Evolutionary conservation across 2,888 invertebrate species (phyloP).

Genomic region (Geotrupes spiniger): DNA sequence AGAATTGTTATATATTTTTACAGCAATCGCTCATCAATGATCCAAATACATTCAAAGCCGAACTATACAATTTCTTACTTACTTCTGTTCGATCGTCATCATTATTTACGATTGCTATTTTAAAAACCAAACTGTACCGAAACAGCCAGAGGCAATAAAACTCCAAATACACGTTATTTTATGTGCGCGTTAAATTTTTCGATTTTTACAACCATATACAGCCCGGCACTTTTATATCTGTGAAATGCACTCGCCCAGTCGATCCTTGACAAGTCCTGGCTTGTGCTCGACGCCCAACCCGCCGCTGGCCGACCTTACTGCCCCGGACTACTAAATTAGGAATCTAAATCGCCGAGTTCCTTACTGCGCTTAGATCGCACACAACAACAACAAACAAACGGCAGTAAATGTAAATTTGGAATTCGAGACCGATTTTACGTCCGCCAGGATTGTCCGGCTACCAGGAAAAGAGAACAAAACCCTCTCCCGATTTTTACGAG

Average conservation of each 20-base stretch:
- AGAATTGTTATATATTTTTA: too few species aligned
- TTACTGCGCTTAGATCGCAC: constrained; percentile 6
- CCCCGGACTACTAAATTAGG: constrained; percentile 4
- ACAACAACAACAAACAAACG: constrained; percentile 24
- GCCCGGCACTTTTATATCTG: constrained; percentile 9
- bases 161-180: constrained; percentile 24
- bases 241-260: background rate
- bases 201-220: constrained; percentile 21
- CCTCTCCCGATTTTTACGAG: constrained; percentile 3
- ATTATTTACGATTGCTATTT: too few species aligned
- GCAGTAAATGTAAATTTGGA: constrained; percentile 22
- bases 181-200: constrained; percentile 30
- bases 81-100: too few species aligned
- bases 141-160: constrained; percentile 21
- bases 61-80: too few species aligned
- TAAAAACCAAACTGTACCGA: background rate
- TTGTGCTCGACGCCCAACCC: background rate
- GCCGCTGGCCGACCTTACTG: background rate
- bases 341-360: constrained; percentile 14
- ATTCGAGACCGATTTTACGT: constrained; percentile 18
- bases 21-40: too few species aligned
- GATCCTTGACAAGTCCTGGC: background rate
- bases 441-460: constrained; percentile 18
- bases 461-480: constrained; percentile 11
- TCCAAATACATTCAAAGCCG: too few species aligned